phyloP scores from a whole-genome alignment of 1,140 invertebrate genomes.

The Trachelipus rathkii region DNA sequence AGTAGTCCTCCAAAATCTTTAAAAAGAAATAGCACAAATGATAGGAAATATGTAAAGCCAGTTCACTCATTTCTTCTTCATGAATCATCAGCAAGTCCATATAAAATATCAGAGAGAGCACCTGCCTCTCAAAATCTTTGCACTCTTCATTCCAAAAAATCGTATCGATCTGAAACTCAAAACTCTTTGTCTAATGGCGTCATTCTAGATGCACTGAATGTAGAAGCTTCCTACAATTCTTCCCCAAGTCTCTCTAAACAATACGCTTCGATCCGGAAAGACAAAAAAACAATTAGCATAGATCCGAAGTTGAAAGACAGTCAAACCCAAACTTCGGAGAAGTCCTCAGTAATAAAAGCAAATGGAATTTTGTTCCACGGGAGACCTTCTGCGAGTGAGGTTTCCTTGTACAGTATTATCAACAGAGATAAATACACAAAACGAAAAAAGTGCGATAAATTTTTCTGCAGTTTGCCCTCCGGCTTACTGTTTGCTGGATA shows the following conservation, averaged over 20 bases:
- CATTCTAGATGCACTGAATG: background rate
- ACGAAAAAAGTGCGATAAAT: background rate
- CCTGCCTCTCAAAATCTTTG: background rate
- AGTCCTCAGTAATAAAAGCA: background rate
- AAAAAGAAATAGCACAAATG: no score
- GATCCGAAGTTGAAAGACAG: background rate
- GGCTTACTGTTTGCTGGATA: constrained; percentile 6
- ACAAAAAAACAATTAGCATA: background rate
- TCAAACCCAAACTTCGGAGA: background rate
- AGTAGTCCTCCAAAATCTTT: background rate
- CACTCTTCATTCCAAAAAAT: background rate
- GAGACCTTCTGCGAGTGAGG: no score
- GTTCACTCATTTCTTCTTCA: background rate
- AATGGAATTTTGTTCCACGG: no score
- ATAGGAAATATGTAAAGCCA: background rate
- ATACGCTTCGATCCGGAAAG: background rate
- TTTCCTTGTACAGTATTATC: no score
- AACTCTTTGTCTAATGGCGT: background rate
- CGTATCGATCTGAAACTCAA: background rate
- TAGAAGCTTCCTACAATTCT: background rate
- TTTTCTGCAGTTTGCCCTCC: background rate
- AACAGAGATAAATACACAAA: background rate
- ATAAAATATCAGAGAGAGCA: background rate
- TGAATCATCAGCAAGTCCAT: background rate
- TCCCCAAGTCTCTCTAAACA: background rate